phyloP scores from a whole-genome alignment of 1,140 invertebrate species.

The Teleopsis dalmanni region DNA sequence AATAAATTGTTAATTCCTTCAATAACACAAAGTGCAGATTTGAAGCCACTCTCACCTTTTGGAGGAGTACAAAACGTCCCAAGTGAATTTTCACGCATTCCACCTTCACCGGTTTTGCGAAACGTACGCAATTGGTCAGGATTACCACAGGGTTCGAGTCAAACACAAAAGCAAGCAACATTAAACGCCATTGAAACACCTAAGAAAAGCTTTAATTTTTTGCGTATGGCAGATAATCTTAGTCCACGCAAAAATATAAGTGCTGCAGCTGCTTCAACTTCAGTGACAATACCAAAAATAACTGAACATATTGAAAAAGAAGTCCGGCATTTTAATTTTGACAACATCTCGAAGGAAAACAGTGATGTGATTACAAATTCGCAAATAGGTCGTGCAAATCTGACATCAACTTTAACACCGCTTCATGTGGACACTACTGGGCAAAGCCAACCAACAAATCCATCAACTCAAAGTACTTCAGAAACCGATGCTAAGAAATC shows the following conservation, averaged over 20 bases:
- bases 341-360: conserved; percentile 39
- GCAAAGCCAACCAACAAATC: neutral
- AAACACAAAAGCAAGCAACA: conserved; percentile 13
- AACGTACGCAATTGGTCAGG: conserved; percentile 28
- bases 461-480: neutral
- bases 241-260: conserved; percentile 22
- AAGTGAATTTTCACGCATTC: conserved; percentile 34
- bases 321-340: conserved; percentile 51
- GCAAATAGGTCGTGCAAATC: no score
- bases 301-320: conserved; percentile 34
- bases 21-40: neutral
- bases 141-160: neutral
- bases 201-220: conserved; percentile 32
- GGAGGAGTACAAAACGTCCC: conserved; percentile 37
- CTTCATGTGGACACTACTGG: conserved; percentile 25
- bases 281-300: neutral
- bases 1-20: neutral
- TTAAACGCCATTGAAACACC: conserved; percentile 6
- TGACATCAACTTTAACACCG: conserved; percentile 19
- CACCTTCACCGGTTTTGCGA: conserved; percentile 30
- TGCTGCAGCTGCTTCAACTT: neutral
- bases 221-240: conserved; percentile 37
- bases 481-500: conserved; percentile 31
- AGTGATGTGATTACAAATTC: neutral
- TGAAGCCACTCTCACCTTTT: conserved; percentile 29